A percentile compares a stretch with the other conserved stretches of the same genome.
phyloP scores from a whole-genome alignment of 2,888 invertebrate species.

The Xanthia togata region DNA sequence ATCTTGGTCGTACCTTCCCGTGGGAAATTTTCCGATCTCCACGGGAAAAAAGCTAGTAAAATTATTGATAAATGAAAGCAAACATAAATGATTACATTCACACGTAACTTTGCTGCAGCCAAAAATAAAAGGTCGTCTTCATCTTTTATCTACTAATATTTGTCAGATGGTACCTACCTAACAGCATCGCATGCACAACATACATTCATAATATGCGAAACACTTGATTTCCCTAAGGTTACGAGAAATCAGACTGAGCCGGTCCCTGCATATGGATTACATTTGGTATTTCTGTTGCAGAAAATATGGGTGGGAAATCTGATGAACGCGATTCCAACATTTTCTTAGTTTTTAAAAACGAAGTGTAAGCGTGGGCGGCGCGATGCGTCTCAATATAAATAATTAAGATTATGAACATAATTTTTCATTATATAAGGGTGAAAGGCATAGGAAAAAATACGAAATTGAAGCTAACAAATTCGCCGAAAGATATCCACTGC shows the following conservation, averaged over 20 bases:
- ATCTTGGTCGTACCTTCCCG: too few species aligned
- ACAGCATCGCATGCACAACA: conserved; percentile 9
- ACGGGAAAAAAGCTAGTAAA: too few species aligned
- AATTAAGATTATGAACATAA: too few species aligned
- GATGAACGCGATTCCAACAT: neutral
- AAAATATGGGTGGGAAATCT: conserved; percentile 7
- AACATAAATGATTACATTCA: neutral
- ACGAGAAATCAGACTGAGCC: conserved; percentile 43
- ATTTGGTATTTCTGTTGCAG: conserved; percentile 28
- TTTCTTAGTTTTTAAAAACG: too few species aligned
- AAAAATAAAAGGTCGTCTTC: neutral
- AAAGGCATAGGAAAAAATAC: too few species aligned
- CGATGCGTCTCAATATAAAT: too few species aligned
- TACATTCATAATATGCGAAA: conserved; percentile 28
- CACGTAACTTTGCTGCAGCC: neutral
- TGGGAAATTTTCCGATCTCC: too few species aligned
- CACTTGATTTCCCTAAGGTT: conserved; percentile 55
- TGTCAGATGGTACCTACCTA: neutral
- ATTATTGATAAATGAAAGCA: neutral
- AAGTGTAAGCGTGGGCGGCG: too few species aligned
- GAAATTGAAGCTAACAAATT: too few species aligned
- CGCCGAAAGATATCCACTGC: too few species aligned
- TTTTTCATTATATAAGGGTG: too few species aligned
- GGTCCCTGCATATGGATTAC: conserved; percentile 32
- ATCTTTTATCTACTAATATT: neutral